Evolutionary conservation across 2,888 invertebrate species (phyloP).

Genomic region (Dynastes hyllus): DNA sequence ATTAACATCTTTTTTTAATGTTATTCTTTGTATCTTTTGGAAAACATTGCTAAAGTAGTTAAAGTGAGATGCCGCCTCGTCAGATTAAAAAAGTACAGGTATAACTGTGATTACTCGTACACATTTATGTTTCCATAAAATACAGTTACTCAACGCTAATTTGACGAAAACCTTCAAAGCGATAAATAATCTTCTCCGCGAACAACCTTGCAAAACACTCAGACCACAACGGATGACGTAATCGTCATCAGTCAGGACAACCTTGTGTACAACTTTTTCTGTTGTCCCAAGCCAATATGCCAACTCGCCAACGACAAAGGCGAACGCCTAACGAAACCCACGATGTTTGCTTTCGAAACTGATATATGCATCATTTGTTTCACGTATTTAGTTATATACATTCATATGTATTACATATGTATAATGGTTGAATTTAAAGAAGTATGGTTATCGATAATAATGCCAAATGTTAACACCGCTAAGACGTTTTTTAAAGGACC

Average conservation of each 20-base stretch:
- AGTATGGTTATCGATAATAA: no score
- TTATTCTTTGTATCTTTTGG: not conserved
- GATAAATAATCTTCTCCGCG: conserved; percentile 30
- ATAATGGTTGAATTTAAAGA: not conserved
- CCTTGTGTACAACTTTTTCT: conserved; percentile 53
- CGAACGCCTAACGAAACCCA: conserved; percentile 25
- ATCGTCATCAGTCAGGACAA: conserved; percentile 52
- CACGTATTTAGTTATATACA: no score
- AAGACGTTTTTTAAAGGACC: no score
- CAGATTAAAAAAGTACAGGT: not conserved
- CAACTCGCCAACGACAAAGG: conserved; percentile 15
- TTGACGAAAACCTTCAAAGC: conserved; percentile 5
- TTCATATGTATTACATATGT: no score
- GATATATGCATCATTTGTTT: not conserved
- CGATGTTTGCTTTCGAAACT: conserved; percentile 14
- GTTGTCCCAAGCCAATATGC: conserved; percentile 21
- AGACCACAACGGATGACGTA: conserved; percentile 59
- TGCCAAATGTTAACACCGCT: no score
- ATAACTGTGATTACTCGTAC: not conserved
- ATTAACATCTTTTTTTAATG: not conserved
- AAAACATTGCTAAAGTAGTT: not conserved
- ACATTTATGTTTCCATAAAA: not conserved
- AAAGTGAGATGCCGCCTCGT: not conserved
- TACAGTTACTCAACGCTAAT: conserved; percentile 6
- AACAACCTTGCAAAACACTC: conserved; percentile 55